A percentile compares a stretch with the other conserved stretches of the same genome.
phyloP scores from a whole-genome alignment of 2,113 vertebrate genomes.

The Plotosus lineatus region DNA sequence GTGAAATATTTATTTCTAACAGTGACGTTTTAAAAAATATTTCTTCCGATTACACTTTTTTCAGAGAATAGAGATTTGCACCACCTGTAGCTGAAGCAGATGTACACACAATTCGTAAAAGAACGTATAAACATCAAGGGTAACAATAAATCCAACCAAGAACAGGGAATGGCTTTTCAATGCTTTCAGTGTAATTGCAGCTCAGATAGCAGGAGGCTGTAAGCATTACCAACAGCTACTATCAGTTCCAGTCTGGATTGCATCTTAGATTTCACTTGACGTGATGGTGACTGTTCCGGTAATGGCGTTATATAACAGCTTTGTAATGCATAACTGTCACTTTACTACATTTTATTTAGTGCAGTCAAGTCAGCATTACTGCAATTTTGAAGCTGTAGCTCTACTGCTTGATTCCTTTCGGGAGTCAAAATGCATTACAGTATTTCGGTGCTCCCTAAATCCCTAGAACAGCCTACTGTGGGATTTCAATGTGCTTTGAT shows the following conservation, averaged over 20 bases:
- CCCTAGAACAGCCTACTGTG: neutral
- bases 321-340: neutral
- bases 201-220: neutral
- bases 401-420: neutral
- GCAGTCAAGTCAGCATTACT: neutral
- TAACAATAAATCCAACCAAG: too few species aligned
- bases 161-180: neutral
- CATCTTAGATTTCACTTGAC: neutral
- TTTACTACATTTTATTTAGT: neutral
- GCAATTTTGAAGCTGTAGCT: neutral
- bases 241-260: neutral
- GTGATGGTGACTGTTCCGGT: neutral
- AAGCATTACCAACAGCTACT: neutral
- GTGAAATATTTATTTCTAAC: too few species aligned
- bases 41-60: neutral
- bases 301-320: neutral
- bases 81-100: neutral
- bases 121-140: neutral
- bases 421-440: neutral
- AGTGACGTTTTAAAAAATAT: too few species aligned
- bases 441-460: neutral
- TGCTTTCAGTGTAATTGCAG: conserved; percentile 1
- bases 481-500: neutral
- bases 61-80: neutral
- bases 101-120: neutral